Percentiles rank a stretch among this genome's conserved stretches.
Conservation (phyloP, 2,888 invertebrate species). For the Trichogramma dendrolimi region DNA sequence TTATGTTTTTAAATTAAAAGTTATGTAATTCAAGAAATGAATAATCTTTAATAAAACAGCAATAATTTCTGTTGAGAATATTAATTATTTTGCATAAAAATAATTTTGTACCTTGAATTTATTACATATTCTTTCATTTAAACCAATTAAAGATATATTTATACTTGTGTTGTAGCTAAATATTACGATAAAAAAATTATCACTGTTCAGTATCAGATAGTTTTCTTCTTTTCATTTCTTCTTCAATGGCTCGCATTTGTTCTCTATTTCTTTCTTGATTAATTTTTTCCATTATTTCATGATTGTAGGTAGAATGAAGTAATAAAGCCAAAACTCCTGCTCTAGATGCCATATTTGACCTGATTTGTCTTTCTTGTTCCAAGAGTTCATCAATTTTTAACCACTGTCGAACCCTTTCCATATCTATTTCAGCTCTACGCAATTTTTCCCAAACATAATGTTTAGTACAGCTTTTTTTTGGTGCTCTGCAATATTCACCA, state of each 20-base stretch:
- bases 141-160: not conserved
- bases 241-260: constrained; percentile 54
- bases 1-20: not conserved
- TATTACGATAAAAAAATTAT: not conserved
- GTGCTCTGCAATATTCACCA: constrained; percentile 80
- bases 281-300: constrained; percentile 79
- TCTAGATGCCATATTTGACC: constrained; percentile 69
- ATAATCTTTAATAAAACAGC: constrained; percentile 6
- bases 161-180: constrained; percentile 9
- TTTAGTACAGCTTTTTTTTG: constrained; percentile 85
- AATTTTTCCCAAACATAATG: constrained; percentile 97
- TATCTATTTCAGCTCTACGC: constrained; percentile 88
- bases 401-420: constrained; percentile 91
- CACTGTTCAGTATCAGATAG: constrained; percentile 7
- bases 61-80: too few species aligned
- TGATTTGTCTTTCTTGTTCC: constrained; percentile 86
- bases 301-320: constrained; percentile 96
- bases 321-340: constrained; percentile 90
- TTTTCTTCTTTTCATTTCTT: constrained; percentile 50
- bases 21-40: not conserved
- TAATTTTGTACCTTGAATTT: too few species aligned
- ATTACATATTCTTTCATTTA: too few species aligned
- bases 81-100: too few species aligned
- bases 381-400: constrained; percentile 87
- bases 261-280: constrained; percentile 56